Base-by-base conservation (phyloP, 2,888 invertebrate species). In the Harmothoe impar region DNA sequence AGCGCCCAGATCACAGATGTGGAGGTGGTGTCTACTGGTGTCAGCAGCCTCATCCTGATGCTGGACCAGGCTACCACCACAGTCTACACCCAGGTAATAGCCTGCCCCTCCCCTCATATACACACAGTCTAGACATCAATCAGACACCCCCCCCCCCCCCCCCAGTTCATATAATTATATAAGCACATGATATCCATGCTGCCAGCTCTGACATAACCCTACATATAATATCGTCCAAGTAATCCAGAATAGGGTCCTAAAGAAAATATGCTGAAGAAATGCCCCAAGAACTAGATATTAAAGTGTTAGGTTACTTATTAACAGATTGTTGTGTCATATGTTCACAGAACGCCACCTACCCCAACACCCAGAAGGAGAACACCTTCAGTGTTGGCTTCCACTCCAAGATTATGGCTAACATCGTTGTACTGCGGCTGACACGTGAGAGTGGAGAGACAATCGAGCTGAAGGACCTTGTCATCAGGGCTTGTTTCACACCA, bases 401-500 rank as follows among this genome's bases (percentile, higher is more conserved):
- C 33, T 52, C 54, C 15, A 52, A 56, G 56, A n/a, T 89, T 12
- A 33, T 33, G 20, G 89, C 89, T 89, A 62, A 89, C 23, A 89
- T n/a, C 10, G 62, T 89, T 15, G 20, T 0, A 0, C 12, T 86
- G 10, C 0, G 20, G 29, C 43, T 89, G 12, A 23, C 17, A 17
- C 35, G 35, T 17, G 15, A 17, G 12, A 1, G 3, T 33, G 35
- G 29, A 20, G 31, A 15, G 25, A 31, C 29, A 0, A 23, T 89
- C 10, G 25, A 1, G 0, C 12, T 72, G 29, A 72, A 52, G 43
- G 78, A 89, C 29, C 31, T 89, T 7, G 20, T 35, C 25, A 51
- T 89, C 23, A 68, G 89, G 43, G 89, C 89, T 33, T 89, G 89
- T 33, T 68, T 89, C 35, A 89, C 31, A 23, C 68, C 89, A 89